Percentiles rank a stretch among this genome's conserved stretches.
phyloP scores from a whole-genome alignment of 2,888 invertebrate genomes.

The Agrotis segetum region DNA sequence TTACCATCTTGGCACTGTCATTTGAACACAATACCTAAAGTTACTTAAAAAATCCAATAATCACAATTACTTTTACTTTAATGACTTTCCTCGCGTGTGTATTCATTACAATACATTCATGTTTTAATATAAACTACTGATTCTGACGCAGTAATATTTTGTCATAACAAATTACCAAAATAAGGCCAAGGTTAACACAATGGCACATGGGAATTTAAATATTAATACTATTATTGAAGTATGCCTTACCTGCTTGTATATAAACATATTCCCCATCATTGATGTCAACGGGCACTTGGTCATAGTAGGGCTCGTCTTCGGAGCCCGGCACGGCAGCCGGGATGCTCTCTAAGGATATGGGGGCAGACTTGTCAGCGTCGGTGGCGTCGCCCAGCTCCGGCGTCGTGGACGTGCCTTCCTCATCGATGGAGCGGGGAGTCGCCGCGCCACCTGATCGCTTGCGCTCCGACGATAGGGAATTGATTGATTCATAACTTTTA shows the following conservation, averaged over 20 bases:
- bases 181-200: slow-evolving; percentile 14
- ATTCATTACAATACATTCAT: slow-evolving; percentile 23
- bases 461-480: slow-evolving; percentile 92
- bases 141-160: slow-evolving; percentile 16
- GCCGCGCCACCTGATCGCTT: slow-evolving; percentile 89
- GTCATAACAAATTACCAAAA: slow-evolving; percentile 28
- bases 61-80: background rate
- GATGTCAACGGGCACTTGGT: slow-evolving; percentile 93
- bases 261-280: slow-evolving; percentile 94
- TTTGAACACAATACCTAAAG: background rate
- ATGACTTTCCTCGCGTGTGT: background rate
- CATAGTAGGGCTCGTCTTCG: slow-evolving; percentile 93
- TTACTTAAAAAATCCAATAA: background rate
- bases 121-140: background rate
- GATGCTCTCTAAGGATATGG: slow-evolving; percentile 84
- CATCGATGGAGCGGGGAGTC: slow-evolving; percentile 89
- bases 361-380: slow-evolving; percentile 84
- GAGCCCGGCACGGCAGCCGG: slow-evolving; percentile 77
- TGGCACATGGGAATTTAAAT: slow-evolving; percentile 16
- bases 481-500: slow-evolving; percentile 92
- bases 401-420: slow-evolving; percentile 84
- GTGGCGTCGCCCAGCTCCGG: slow-evolving; percentile 81
- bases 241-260: slow-evolving; percentile 92
- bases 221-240: too few relatives aligned
- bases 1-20: background rate